phyloP scores from a whole-genome alignment of 2,113 vertebrate species.

The Tauraco erythrolophus region DNA sequence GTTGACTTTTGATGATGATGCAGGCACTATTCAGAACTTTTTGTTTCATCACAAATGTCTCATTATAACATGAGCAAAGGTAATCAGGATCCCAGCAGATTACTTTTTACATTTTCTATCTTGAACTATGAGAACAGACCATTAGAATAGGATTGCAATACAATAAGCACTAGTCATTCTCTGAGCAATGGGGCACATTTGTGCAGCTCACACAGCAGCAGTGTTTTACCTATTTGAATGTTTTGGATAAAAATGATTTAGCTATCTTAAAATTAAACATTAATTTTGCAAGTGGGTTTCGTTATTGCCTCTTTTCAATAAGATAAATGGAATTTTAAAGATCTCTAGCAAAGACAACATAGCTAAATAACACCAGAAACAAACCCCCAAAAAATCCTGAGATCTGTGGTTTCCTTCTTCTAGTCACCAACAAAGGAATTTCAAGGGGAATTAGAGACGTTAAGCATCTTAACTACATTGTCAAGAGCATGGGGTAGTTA shows the following conservation, averaged over 20 bases:
- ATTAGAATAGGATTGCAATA: not conserved
- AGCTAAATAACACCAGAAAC: not conserved
- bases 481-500: not conserved
- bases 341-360: not conserved
- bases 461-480: not conserved
- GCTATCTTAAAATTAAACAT: not conserved
- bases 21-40: not conserved
- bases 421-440: not conserved
- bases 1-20: no score
- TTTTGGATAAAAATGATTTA: not conserved
- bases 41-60: conserved; percentile 1
- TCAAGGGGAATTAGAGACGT: not conserved
- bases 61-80: not conserved
- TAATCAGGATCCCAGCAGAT: conserved; percentile 6
- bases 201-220: not conserved
- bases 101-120: not conserved
- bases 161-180: not conserved
- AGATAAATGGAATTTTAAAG: not conserved
- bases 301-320: not conserved
- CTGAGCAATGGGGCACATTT: not conserved
- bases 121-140: not conserved
- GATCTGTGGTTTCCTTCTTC: not conserved
- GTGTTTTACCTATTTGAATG: not conserved
- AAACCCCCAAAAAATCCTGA: not conserved
- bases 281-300: not conserved